Evolutionary conservation across 2,797 vertebrate genomes (phyloP).

Genomic region (Rousettus madagascariensis): DNA sequence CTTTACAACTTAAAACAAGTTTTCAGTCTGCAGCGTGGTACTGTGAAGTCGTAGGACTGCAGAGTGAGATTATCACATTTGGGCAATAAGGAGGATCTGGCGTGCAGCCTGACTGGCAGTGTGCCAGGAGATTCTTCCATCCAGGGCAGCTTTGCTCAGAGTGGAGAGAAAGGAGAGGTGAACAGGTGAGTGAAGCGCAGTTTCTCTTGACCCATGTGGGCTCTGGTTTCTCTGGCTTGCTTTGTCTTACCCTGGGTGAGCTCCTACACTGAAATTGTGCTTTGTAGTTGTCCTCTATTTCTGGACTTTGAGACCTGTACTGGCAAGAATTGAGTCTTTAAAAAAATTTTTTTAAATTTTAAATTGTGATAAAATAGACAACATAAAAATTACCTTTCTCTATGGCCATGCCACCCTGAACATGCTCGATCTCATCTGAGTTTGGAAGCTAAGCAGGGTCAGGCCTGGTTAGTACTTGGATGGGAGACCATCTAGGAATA

Average conservation of each 20-base stretch:
- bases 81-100: neutral
- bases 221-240: neutral
- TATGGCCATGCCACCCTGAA: too few species aligned
- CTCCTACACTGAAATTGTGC: neutral
- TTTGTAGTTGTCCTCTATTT: neutral
- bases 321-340: neutral
- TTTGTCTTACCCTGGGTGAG: neutral
- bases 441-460: too few species aligned
- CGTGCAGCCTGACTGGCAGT: neutral
- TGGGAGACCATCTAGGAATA: too few species aligned
- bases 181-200: accelerated
- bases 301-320: neutral
- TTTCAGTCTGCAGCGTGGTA: neutral
- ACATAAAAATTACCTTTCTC: neutral
- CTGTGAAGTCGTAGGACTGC: neutral
- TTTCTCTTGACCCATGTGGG: accelerated
- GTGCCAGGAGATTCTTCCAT: neutral
- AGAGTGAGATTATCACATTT: neutral
- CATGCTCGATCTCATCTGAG: too few species aligned
- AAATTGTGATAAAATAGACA: neutral
- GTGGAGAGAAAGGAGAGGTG: neutral
- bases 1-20: neutral
- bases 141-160: neutral
- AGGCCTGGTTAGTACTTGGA: too few species aligned
- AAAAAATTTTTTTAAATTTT: neutral